Conservation (phyloP, 2,888 invertebrate species). For the Baccha elongata region DNA sequence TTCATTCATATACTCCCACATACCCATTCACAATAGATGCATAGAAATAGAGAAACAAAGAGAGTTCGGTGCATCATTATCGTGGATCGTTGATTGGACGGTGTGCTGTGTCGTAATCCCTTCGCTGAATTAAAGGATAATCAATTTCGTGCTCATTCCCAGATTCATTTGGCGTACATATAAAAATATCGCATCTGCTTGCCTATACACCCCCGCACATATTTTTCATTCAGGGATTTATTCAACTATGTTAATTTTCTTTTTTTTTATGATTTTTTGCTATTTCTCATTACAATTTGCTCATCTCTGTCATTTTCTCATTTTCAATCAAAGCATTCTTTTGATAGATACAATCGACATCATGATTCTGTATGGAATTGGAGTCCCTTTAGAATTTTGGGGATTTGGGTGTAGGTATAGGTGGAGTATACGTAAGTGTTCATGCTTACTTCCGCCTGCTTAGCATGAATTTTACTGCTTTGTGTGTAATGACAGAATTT, state of each 20-base stretch:
- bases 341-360: conserved; percentile 35
- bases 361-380: conserved; percentile 44
- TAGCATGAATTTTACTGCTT: conserved; percentile 11
- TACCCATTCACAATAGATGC: background rate
- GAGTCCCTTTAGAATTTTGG: background rate
- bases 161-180: conserved; percentile 46
- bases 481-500: conserved; percentile 59
- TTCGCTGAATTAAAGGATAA: conserved; percentile 68
- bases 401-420: too few relatives aligned
- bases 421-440: background rate
- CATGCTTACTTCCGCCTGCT: conserved; percentile 13
- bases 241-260: conserved; percentile 16
- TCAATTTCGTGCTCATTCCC: conserved; percentile 68
- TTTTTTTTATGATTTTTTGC: conserved; percentile 27
- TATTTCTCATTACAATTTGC: conserved; percentile 56
- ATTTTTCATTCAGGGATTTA: conserved; percentile 37
- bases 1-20: background rate
- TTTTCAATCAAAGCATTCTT: conserved; percentile 28
- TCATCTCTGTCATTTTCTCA: conserved; percentile 48
- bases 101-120: conserved; percentile 41
- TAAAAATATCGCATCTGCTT: conserved; percentile 15
- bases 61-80: conserved; percentile 44
- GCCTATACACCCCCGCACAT: conserved; percentile 2
- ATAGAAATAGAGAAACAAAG: conserved; percentile 24
- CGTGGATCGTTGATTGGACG: conserved; percentile 64